A percentile compares a stretch with the other conserved stretches of the same genome.
Conservation (phyloP, 2,113 vertebrate species). For the Amazona vittata region DNA sequence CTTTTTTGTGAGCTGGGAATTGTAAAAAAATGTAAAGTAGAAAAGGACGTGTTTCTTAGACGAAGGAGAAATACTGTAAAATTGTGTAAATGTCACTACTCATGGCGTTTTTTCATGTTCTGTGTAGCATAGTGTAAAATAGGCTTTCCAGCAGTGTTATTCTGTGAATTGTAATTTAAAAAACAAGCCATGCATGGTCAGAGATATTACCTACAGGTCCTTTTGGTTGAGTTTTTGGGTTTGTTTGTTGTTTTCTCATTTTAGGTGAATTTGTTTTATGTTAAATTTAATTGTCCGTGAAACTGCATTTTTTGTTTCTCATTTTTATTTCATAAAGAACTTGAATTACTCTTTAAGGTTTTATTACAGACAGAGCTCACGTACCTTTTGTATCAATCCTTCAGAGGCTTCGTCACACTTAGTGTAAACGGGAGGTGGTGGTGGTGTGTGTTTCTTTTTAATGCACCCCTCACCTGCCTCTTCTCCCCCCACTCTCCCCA, state of each 20-base stretch:
- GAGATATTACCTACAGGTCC: slow-evolving; percentile 33
- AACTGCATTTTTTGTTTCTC: slow-evolving; percentile 60
- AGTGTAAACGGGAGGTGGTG: background rate
- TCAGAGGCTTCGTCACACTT: slow-evolving; percentile 70
- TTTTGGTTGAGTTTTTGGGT: slow-evolving; percentile 11
- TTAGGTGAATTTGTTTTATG: slow-evolving; percentile 60
- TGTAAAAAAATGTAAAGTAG: slow-evolving; percentile 77
- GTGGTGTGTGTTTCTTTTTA: background rate
- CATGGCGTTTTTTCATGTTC: slow-evolving; percentile 55
- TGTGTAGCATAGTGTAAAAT: slow-evolving; percentile 88
- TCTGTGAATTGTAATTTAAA: slow-evolving; percentile 89
- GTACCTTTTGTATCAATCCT: slow-evolving; percentile 47
- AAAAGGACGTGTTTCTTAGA: slow-evolving; percentile 72
- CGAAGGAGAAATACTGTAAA: slow-evolving; percentile 80
- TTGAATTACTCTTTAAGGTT: slow-evolving; percentile 67
- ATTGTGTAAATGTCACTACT: slow-evolving; percentile 82
- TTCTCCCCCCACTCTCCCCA: background rate
- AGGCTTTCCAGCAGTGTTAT: slow-evolving; percentile 85
- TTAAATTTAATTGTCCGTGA: slow-evolving; percentile 70
- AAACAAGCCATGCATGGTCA: slow-evolving; percentile 79
- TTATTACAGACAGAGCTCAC: slow-evolving; percentile 42
- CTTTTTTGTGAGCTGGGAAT: slow-evolving; percentile 73
- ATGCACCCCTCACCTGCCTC: background rate
- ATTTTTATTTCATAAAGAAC: slow-evolving; percentile 67
- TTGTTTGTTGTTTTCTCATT: slow-evolving; percentile 65